Evolutionary conservation across 2,113 vertebrate genomes (phyloP).

Genomic region (Clupea harengus): DNA sequence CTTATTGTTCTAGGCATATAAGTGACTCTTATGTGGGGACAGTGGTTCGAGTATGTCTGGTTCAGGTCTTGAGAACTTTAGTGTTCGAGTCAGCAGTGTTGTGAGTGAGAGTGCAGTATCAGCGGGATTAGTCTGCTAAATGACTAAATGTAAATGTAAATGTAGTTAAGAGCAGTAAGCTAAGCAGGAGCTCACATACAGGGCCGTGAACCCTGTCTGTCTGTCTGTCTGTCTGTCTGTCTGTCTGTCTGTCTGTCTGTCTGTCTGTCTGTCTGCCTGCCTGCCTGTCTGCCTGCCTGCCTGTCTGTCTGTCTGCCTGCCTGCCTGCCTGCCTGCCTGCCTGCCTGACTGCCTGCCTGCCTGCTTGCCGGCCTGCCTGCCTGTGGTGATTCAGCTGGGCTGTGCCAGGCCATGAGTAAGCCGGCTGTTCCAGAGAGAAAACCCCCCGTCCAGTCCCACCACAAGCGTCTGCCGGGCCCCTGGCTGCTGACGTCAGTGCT

Average conservation of each 20-base stretch:
- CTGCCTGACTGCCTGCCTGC: not conserved
- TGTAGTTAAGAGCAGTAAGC: no score
- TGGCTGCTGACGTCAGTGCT: constrained; percentile 43
- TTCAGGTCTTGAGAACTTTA: no score
- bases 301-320: not conserved
- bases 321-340: not conserved
- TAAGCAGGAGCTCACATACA: no score
- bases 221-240: not conserved
- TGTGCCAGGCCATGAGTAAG: constrained; percentile 44
- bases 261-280: not conserved
- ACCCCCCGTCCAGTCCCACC: constrained; percentile 37
- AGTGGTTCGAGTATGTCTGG: no score
- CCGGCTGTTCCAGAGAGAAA: constrained; percentile 45
- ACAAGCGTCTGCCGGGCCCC: constrained; percentile 42
- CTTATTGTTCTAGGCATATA: no score
- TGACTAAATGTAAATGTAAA: no score
- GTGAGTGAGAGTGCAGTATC: no score
- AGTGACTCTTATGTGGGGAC: no score
- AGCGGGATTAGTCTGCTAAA: no score
- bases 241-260: not conserved
- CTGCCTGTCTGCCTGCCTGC: not conserved
- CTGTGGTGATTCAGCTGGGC: constrained; percentile 35
- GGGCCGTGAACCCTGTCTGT: not conserved
- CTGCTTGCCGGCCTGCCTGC: not conserved
- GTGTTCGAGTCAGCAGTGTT: no score